A percentile compares a stretch with the other conserved stretches of the same genome.
Conservation (phyloP, 2,888 invertebrate genomes). For the Smittia sp. region DNA sequence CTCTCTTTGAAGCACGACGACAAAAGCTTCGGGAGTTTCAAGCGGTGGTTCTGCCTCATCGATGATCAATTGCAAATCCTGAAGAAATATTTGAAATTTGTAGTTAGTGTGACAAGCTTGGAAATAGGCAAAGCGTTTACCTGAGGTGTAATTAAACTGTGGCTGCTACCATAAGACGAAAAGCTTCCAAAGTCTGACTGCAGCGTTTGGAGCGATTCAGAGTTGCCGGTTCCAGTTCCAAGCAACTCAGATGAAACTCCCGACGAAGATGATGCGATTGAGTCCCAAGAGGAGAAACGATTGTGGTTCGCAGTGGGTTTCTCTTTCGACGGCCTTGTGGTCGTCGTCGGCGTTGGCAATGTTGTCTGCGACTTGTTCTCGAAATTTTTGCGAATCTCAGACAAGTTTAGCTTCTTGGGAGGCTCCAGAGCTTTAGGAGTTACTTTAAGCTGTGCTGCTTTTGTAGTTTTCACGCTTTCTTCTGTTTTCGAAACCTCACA, state of each 20-base stretch:
- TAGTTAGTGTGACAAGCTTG: not conserved
- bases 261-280: conserved; percentile 53
- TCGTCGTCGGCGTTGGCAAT: not conserved
- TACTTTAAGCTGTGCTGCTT: not conserved
- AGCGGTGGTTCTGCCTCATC: conserved; percentile 66
- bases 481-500: conserved; percentile 47
- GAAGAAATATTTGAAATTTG: no score
- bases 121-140: not conserved
- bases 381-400: conserved; percentile 53
- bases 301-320: conserved; percentile 48
- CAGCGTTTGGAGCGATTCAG: conserved; percentile 52
- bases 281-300: conserved; percentile 52
- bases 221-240: conserved; percentile 36
- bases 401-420: conserved; percentile 36
- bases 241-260: conserved; percentile 48
- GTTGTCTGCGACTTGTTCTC: conserved; percentile 44
- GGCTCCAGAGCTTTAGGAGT: conserved; percentile 15
- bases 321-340: conserved; percentile 42
- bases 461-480: conserved; percentile 41
- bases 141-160: conserved; percentile 54
- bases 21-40: conserved; percentile 62
- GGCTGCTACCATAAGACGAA: conserved; percentile 54
- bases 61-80: conserved; percentile 63
- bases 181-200: conserved; percentile 54
- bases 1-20: conserved; percentile 66